Conservation (phyloP, 2,113 vertebrate species). For the Hystrix brachyura region DNA sequence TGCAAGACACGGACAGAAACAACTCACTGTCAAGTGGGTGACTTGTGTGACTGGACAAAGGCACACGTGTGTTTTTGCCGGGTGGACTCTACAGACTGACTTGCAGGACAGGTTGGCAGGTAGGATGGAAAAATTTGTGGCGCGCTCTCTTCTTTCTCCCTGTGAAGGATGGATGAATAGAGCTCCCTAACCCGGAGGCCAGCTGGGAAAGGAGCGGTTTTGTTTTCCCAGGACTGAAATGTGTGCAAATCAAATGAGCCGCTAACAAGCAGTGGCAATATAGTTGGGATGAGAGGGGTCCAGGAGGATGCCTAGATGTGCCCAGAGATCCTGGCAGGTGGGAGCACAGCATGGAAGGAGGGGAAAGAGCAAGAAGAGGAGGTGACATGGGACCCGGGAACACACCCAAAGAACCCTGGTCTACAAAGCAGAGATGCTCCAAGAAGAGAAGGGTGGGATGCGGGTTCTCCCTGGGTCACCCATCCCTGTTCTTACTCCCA, state of each 20-base stretch:
- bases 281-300: background rate
- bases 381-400: background rate
- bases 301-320: background rate
- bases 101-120: background rate
- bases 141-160: background rate
- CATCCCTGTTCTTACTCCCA: background rate
- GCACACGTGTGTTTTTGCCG: rapidly evolving
- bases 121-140: background rate
- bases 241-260: too few relatives aligned
- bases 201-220: background rate
- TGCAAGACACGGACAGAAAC: background rate
- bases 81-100: background rate
- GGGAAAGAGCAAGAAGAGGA: background rate
- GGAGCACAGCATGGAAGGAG: background rate
- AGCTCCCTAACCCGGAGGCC: background rate
- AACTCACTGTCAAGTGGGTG: background rate
- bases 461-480: background rate
- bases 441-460: background rate
- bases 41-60: background rate
- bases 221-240: background rate
- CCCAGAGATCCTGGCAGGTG: background rate
- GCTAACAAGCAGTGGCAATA: background rate
- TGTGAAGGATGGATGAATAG: background rate
- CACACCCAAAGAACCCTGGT: background rate
- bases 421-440: background rate